Percentiles rank a stretch among this genome's conserved stretches.
Evolutionary conservation across 2,888 invertebrate genomes (phyloP).

Genomic region (Onthophagus sagittarius): DNA sequence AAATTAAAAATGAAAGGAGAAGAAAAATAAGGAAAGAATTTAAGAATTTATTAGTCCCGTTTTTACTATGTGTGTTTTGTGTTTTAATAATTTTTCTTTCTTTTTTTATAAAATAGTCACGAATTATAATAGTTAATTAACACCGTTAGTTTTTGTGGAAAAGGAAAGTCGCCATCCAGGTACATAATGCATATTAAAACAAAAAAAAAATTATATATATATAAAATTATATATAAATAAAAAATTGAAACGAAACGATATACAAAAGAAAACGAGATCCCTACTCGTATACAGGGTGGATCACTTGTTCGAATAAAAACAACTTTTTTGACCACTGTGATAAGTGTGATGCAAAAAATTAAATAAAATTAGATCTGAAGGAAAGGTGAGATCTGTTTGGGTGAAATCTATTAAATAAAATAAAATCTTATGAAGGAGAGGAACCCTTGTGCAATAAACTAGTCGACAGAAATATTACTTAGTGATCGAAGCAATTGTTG

Average conservation of each 20-base stretch:
- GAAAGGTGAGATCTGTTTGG: background rate
- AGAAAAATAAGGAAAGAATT: background rate
- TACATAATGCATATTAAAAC: slow-evolving; percentile 3
- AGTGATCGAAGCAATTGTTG: background rate
- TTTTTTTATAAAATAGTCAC: slow-evolving; percentile 40
- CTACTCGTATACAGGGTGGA: background rate
- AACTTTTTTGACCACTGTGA: background rate
- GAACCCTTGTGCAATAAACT: slow-evolving; percentile 10
- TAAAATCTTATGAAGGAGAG: background rate
- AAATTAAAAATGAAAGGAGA: background rate
- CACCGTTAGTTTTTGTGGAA: slow-evolving; percentile 29
- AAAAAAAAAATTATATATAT: background rate
- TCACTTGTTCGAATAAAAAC: background rate
- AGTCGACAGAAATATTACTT: slow-evolving; percentile 1
- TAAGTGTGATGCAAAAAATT: background rate
- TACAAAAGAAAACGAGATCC: background rate
- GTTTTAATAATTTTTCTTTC: slow-evolving; percentile 30
- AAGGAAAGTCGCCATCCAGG: slow-evolving; percentile 29
- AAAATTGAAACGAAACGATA: background rate
- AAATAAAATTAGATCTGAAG: background rate
- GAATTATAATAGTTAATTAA: slow-evolving; percentile 35
- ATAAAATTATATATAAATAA: background rate
- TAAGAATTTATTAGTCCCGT: background rate
- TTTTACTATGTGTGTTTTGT: background rate
- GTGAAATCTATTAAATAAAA: background rate